Base-by-base conservation (phyloP, 2,113 vertebrate genomes). In the Amblyornis subalaris region DNA sequence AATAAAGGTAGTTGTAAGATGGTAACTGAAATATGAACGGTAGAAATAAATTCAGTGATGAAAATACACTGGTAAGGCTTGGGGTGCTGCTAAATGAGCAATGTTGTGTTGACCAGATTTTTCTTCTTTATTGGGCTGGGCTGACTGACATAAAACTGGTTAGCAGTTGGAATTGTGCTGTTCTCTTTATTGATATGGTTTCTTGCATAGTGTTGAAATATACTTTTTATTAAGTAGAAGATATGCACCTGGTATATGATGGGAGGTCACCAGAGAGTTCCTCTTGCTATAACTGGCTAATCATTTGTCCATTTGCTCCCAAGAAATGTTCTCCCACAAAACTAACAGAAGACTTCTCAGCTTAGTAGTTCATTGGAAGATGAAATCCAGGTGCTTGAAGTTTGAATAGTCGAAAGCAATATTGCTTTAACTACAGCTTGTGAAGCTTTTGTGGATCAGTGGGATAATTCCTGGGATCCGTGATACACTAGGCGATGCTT, bases 251-350 rank as follows among this genome's bases (percentile, higher is more conserved):
- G 38, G 10, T 58, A 35, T 64, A 18, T 55, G 51, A 44, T 11
- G 1, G 35, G 55, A 65, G 14, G 33, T 82, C 45, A 72, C 51
- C 22, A 70, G 65, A 89, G 31, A 85, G 48, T 47, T 93, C 64
- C 77, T 86, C 0, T 0, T 93, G 21, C 60, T 72, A 5, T 45
- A 79, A 72, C 36, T 69, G 36, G 35, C 53, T n/a, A 44, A 45
- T 53, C 20, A 61, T 40, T 76, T 91, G 44, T 85, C 54, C 40
- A 1, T 53, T 76, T 74, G 28, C 55, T 91, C 87, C 88, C 94
- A 62, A 95, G 28, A 91, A 69, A 88, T 54, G 80, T 66, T 93
- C 80, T 95, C 70, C 67, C 86, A 75, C 73, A 35, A 58, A 95
- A 91, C 28, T 90, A 95, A 92, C 18, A 83, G 35, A 51, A 81